Evolutionary conservation across 1,140 invertebrate genomes (phyloP), one percentile per base, ranked within the genome.

Genomic region (Drosophila subpulchrella): DNA sequence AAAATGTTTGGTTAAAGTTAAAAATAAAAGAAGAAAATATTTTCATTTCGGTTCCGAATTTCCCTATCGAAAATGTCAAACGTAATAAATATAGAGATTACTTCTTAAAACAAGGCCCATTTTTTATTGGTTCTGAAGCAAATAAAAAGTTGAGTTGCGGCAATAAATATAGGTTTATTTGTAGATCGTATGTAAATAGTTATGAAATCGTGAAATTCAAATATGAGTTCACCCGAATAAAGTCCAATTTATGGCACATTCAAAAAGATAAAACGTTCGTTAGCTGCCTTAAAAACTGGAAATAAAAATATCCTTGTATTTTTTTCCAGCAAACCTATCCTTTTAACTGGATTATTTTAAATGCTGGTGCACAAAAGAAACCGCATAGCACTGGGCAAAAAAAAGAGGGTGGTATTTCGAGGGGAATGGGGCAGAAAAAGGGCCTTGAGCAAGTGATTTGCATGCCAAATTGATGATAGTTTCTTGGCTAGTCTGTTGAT

Each of bases 391-490:
- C 4, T 34, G 36, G 3, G n/a, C 4, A 10, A 24, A 41, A 27
- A 38, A 10, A 17, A 24, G n/a, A 24, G n/a, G n/a, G 53, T 10
- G 41, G 30, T 32, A 30, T 17, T 61, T 12, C 24, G 17, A 58
- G 36, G 17, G 34, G 4, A 17, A 34, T n/a, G 34, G 48, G 48
- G 15, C 42, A 47, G 24, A 61, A 51, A 36, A 39, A 66, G 48
- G 34, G 27, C 34, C 67, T 39, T 47, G 34, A 47, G 66, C 56
- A 34, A 71, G 67, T 71, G 67, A 71, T 71, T 71, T 71, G 65
- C 66, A 71, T 71, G 67, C 65, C 65, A 41, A 71, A 71, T 71
- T 57, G 67, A 32, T 36, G 67, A 71, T 71, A 71, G 67, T 71
- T 71, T 48, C 42, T 50, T 41, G 60, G 65, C 44, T 36, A 66